Conservation (phyloP, 1,140 invertebrate genomes). For the Drosophila bocki region DNA sequence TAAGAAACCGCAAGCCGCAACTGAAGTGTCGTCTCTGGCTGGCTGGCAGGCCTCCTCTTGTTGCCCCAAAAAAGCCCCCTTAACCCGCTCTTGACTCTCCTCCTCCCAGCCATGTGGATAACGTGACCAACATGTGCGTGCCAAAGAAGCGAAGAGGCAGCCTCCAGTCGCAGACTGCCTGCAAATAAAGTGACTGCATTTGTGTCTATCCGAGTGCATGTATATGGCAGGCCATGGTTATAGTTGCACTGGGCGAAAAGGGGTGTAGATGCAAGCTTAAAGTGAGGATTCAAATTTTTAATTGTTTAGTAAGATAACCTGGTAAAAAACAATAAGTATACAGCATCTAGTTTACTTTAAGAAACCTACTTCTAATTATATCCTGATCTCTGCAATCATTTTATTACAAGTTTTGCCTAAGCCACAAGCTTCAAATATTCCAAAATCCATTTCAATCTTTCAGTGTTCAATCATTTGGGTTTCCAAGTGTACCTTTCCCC, state of each 20-base stretch:
- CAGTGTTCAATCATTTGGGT: not conserved
- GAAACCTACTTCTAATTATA: not conserved
- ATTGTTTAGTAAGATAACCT: no score
- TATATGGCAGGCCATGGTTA: slow-evolving; percentile 25
- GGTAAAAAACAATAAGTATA: not conserved
- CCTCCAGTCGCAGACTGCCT: slow-evolving; percentile 39
- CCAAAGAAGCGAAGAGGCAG: slow-evolving; percentile 36
- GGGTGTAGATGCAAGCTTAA: not conserved
- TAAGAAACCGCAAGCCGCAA: slow-evolving; percentile 65
- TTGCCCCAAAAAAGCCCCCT: slow-evolving; percentile 8
- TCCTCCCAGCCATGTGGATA: slow-evolving; percentile 39
- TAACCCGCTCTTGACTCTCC: slow-evolving; percentile 1
- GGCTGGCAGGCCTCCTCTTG: not conserved
- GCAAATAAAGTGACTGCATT: slow-evolving; percentile 76
- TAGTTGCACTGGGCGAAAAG: slow-evolving; percentile 22
- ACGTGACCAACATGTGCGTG: slow-evolving; percentile 71
- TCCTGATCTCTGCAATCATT: not conserved
- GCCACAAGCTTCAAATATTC: no score
- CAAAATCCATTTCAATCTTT: not conserved
- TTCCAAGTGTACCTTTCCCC: slow-evolving; percentile 16
- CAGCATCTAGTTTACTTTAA: not conserved
- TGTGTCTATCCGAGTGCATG: slow-evolving; percentile 52
- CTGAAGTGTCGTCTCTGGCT: slow-evolving; percentile 35
- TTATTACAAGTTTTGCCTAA: not conserved
- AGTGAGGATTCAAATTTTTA: not conserved